Conservation (phyloP, 2,888 invertebrate genomes). For the Mechanitis messenoides region DNA sequence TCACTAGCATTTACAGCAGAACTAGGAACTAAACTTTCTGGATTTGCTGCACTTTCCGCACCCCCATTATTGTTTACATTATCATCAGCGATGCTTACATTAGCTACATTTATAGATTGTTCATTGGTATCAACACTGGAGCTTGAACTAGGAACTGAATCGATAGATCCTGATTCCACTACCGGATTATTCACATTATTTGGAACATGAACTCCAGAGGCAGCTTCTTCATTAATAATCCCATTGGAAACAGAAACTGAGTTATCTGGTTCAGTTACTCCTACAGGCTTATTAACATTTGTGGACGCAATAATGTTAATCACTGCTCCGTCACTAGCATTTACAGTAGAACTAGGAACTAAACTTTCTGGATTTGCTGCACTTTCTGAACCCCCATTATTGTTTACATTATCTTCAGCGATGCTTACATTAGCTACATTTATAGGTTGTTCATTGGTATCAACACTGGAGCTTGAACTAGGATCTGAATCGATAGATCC, state of each 20-base stretch:
- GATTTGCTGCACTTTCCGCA: not conserved
- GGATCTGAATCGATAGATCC: not conserved
- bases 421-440: too few species aligned
- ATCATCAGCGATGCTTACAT: not conserved
- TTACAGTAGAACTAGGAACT: not conserved
- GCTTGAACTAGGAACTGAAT: not conserved
- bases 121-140: too few species aligned
- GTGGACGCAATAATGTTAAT: slow-evolving; percentile 4
- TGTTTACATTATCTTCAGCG: not conserved
- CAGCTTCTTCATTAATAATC: not conserved
- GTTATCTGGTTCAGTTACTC: not conserved
- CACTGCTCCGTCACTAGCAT: slow-evolving; percentile 5
- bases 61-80: not conserved
- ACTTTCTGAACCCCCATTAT: not conserved
- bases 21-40: not conserved
- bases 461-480: too few species aligned
- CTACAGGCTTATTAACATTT: too few species aligned
- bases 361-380: not conserved
- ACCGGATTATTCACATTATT: not conserved
- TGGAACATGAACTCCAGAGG: not conserved
- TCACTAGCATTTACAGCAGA: slow-evolving; percentile 4
- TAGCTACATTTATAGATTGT: too few species aligned
- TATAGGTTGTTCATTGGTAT: too few species aligned
- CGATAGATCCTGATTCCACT: not conserved
- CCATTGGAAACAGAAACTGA: not conserved